These are phyloP conservation scores for Agriopis leucophaearia DNA, from an alignment of 2,888 invertebrate genomes.

Conservation along the genomic window DNA sequence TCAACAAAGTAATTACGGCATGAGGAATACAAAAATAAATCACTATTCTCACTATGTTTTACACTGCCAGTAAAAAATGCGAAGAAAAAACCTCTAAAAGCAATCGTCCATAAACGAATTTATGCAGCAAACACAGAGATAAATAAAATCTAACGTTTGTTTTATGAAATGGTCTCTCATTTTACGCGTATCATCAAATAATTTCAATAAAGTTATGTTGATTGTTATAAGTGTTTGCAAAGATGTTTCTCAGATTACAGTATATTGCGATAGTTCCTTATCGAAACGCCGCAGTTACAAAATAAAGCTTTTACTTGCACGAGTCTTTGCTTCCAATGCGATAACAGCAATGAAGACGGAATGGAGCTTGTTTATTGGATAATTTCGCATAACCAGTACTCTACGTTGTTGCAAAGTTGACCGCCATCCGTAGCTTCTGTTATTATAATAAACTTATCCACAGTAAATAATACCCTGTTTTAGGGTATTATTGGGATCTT, in stretches of 20 bases:
- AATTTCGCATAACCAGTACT: constrained; percentile 49
- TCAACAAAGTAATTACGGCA: constrained; percentile 23
- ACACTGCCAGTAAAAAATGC: background rate
- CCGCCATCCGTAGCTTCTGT: constrained; percentile 19
- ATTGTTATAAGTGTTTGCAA: constrained; percentile 17
- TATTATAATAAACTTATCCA: constrained; percentile 12
- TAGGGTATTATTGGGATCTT: background rate
- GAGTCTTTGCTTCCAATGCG: constrained; percentile 30
- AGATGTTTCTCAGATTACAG: constrained; percentile 35
- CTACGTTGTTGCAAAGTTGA: constrained; percentile 53
- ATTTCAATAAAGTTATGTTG: constrained; percentile 21
- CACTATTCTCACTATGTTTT: background rate
- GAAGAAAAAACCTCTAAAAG: constrained; percentile 7
- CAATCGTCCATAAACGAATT: constrained; percentile 29
- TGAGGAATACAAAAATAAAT: constrained; percentile 9
- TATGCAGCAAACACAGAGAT: constrained; percentile 16
- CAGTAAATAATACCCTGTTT: constrained; percentile 3
- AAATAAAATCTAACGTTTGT: constrained; percentile 29
- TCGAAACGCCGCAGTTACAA: constrained; percentile 40
- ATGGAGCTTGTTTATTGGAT: constrained; percentile 52
- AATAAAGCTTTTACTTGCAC: constrained; percentile 45
- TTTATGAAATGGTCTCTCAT: constrained; percentile 22
- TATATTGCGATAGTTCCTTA: constrained; percentile 35
- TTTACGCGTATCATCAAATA: constrained; percentile 19
- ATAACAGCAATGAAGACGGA: constrained; percentile 47